These are phyloP conservation scores for Phaethornis superciliosus DNA, from an alignment of 2,113 vertebrate species.

Conservation along the genomic window DNA sequence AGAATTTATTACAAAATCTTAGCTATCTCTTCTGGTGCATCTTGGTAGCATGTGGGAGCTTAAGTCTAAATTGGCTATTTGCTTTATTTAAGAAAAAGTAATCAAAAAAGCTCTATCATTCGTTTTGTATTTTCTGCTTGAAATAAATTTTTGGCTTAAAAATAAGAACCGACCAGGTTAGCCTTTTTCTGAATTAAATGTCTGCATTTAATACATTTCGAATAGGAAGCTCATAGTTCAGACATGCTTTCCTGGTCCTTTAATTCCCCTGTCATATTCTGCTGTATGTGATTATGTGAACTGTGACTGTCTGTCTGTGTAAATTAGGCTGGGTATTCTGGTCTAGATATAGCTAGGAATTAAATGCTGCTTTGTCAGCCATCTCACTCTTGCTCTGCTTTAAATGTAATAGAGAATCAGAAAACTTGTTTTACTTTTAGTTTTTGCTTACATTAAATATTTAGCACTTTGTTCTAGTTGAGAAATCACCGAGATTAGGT, in stretches of 20 bases:
- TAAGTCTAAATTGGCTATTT: conserved; percentile 28
- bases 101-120: background rate
- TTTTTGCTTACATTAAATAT: conserved; percentile 61
- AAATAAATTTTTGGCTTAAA: background rate
- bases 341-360: conserved; percentile 44
- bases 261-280: conserved; percentile 69
- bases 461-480: conserved; percentile 54
- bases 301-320: conserved; percentile 57
- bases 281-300: conserved; percentile 63
- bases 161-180: background rate
- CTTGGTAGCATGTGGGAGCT: background rate
- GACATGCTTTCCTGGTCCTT: conserved; percentile 58
- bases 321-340: conserved; percentile 62
- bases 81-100: background rate
- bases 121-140: background rate
- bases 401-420: conserved; percentile 44
- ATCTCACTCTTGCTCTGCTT: conserved; percentile 36
- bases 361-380: conserved; percentile 64
- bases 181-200: conserved; percentile 34
- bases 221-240: conserved; percentile 43
- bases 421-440: background rate
- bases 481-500: conserved; percentile 28
- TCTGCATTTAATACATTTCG: conserved; percentile 58
- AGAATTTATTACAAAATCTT: background rate
- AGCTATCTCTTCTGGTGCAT: background rate